phyloP scores from a whole-genome alignment of 2,888 invertebrate species.

The Xestia c-nigrum region DNA sequence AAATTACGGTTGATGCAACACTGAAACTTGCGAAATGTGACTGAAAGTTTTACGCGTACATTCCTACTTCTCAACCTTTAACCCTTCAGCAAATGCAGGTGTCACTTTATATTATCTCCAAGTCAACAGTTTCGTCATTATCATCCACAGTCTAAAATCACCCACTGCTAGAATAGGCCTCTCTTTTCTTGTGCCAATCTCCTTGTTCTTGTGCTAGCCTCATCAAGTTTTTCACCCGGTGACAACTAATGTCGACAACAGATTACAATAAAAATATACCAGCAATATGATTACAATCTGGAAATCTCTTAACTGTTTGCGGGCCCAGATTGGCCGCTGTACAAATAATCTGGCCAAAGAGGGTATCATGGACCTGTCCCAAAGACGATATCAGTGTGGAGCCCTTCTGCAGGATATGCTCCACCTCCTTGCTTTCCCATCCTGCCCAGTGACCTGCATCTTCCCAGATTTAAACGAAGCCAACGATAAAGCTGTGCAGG shows the following conservation, averaged over 20 bases:
- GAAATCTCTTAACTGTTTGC: too few relatives aligned
- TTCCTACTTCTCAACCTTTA: too few relatives aligned
- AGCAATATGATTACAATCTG: too few relatives aligned
- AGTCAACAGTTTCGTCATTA: background rate
- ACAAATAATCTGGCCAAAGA: too few relatives aligned
- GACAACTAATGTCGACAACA: background rate
- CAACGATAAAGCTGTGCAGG: too few relatives aligned
- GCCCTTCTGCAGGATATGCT: too few relatives aligned
- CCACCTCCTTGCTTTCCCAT: too few relatives aligned
- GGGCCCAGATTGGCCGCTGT: too few relatives aligned
- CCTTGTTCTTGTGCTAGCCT: background rate
- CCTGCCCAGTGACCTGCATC: too few relatives aligned
- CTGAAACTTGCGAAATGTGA: background rate
- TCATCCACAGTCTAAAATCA: background rate
- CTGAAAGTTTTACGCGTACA: background rate
- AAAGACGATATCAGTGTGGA: too few relatives aligned
- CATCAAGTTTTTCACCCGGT: background rate
- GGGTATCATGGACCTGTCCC: too few relatives aligned
- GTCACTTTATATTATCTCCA: background rate
- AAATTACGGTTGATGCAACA: background rate
- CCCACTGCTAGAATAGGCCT: background rate
- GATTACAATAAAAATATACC: background rate
- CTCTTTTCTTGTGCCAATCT: background rate
- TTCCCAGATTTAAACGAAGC: too few relatives aligned
- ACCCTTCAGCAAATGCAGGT: background rate